Evolutionary conservation across 1,140 invertebrate species (phyloP).

Genomic region (Schmidtea mediterranea): DNA sequence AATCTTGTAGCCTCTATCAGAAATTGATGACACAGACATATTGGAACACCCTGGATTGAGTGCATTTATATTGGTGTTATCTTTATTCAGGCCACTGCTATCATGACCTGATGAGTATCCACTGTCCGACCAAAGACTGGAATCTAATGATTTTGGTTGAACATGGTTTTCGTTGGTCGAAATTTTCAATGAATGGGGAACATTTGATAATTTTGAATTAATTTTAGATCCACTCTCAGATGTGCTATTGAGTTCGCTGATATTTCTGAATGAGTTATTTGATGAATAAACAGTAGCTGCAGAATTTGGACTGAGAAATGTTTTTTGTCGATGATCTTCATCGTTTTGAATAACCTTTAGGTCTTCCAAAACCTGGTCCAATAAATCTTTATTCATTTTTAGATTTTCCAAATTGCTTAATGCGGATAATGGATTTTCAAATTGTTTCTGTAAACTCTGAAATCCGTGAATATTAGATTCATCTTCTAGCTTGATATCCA

Average conservation of each 20-base stretch:
- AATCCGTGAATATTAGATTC: no score
- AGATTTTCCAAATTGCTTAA: no score
- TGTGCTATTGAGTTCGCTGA: neutral
- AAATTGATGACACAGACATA: no score
- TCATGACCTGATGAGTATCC: neutral
- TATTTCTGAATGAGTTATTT: no score
- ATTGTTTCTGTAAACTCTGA: no score
- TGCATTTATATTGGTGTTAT: neutral
- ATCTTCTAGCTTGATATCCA: no score
- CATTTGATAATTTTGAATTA: neutral
- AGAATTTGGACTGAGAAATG: neutral
- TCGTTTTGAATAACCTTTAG: neutral
- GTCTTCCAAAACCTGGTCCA: conserved; percentile 1
- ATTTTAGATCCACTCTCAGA: neutral
- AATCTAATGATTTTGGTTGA: neutral
- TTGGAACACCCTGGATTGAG: no score
- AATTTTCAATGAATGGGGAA: no score
- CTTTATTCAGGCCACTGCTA: neutral
- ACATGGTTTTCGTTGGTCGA: no score
- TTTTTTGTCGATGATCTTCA: neutral
- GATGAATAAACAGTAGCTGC: neutral
- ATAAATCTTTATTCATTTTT: neutral
- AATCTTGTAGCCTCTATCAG: no score
- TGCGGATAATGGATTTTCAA: no score
- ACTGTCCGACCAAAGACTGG: neutral